Evolutionary conservation across 1,140 invertebrate genomes (phyloP).

Genomic region (Apis laboriosa): DNA sequence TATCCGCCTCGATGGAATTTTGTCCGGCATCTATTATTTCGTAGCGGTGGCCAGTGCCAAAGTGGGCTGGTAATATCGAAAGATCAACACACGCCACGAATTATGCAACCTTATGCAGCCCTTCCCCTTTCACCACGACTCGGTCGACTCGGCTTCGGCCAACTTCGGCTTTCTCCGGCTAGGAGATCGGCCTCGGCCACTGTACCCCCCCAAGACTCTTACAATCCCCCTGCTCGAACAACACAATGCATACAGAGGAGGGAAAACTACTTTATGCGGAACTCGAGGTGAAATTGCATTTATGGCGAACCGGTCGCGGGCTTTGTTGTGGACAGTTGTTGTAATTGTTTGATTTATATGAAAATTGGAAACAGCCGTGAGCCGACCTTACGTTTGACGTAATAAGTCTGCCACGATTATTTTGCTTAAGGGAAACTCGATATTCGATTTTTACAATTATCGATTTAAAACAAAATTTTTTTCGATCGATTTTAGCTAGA

Average conservation of each 20-base stretch:
- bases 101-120: neutral
- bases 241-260: slow-evolving; percentile 14
- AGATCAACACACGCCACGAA: slow-evolving; percentile 23
- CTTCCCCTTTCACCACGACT: neutral
- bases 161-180: slow-evolving; percentile 5
- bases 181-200: neutral
- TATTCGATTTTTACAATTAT: neutral
- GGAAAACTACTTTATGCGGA: slow-evolving; percentile 10
- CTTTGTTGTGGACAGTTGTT: neutral
- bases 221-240: slow-evolving; percentile 14
- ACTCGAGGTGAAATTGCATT: slow-evolving; percentile 22
- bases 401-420: neutral
- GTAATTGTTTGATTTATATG: slow-evolving; percentile 32
- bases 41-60: neutral
- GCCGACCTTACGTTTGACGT: neutral
- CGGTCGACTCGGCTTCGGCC: neutral
- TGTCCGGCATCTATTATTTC: slow-evolving; percentile 6
- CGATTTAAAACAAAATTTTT: neutral
- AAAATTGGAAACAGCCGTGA: slow-evolving; percentile 7
- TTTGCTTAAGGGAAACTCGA: neutral
- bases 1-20: slow-evolving; percentile 8
- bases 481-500: too few relatives aligned
- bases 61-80: slow-evolving; percentile 19
- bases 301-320: neutral
- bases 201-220: neutral